Base-by-base conservation (phyloP, 2,888 invertebrate genomes). In the Neoaliturus tenellus region DNA sequence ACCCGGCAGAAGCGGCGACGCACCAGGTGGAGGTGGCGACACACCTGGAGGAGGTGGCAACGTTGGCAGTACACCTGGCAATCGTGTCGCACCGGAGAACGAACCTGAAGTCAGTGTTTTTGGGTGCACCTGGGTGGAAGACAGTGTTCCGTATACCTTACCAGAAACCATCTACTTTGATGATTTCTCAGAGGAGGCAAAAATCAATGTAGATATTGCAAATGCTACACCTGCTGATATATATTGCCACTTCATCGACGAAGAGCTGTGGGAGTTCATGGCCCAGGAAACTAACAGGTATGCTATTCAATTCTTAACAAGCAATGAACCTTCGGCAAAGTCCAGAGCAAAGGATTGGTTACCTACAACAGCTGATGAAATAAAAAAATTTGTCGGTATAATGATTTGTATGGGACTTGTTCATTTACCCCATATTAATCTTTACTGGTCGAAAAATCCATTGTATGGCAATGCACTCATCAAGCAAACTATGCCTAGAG, bases 191-290 rank as follows among this genome's bases (percentile, higher is more conserved):
- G n/a, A n/a, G n/a, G n/a, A n/a, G n/a, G n/a, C n/a, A n/a, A n/a
- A n/a, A n/a, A n/a, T n/a, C n/a, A n/a, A n/a, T n/a, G n/a, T n/a
- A n/a, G n/a, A n/a, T n/a, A n/a, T n/a, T n/a, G n/a, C n/a, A n/a
- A n/a, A n/a, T n/a, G n/a, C n/a, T n/a, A n/a, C n/a, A n/a, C n/a
- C 48, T 44, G 44, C 23, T 23, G 41, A 71, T 71, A n/a, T 35
- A 23, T 71, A 39, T 39, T 71, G 35, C 14, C 71, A 71, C 41
- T 71, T 71, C 35, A 71, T 39, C 23, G 35, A 31, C 23, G 71
- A 71, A 3, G 71, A 71, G 12, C 31, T 71, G n/a, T 71, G 71
- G 71, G 39, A 39, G 71, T 39, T 10, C 14, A 71, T 71, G 71
- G 71, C 35, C 35, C 20, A 71, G 23, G 71, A 71, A 71, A 71